Conservation (phyloP, 2,113 vertebrate genomes). For the Catharus bicknelli region DNA sequence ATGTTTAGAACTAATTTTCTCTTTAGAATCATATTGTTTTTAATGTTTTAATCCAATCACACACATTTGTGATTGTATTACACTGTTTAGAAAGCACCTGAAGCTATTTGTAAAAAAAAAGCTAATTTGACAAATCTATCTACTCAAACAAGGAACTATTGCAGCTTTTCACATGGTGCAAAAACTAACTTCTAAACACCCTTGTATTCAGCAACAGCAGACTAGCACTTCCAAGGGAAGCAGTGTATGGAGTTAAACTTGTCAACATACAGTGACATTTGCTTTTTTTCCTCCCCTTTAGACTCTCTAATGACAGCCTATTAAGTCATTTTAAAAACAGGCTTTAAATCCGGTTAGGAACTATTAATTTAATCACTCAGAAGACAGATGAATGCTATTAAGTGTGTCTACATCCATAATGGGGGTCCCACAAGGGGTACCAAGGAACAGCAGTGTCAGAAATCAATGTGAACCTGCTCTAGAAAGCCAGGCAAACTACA, state of each 20-base stretch:
- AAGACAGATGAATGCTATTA: not conserved
- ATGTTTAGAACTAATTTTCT: not conserved
- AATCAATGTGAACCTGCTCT: not conserved
- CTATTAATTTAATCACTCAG: not conserved
- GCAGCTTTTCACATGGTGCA: not conserved
- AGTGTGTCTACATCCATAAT: fast-evolving
- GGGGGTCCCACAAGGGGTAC: not conserved
- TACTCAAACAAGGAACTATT: not conserved
- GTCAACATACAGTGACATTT: not conserved
- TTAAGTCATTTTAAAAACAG: not conserved
- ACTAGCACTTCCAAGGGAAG: not conserved
- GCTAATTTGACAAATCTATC: not conserved
- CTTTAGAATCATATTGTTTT: not conserved
- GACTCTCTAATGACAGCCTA: not conserved
- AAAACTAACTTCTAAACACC: not conserved
- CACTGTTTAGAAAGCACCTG: not conserved
- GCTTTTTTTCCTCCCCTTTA: not conserved
- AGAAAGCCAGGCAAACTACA: not conserved
- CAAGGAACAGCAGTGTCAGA: not conserved
- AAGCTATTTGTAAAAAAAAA: not conserved
- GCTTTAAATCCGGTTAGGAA: not conserved
- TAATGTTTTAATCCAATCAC: not conserved
- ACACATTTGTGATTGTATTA: not conserved
- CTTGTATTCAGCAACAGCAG: not conserved
- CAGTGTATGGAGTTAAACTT: not conserved